Percentiles rank a stretch among this genome's conserved stretches.
Conservation (phyloP, 2,888 invertebrate species). For the Periphyllus acericola region DNA sequence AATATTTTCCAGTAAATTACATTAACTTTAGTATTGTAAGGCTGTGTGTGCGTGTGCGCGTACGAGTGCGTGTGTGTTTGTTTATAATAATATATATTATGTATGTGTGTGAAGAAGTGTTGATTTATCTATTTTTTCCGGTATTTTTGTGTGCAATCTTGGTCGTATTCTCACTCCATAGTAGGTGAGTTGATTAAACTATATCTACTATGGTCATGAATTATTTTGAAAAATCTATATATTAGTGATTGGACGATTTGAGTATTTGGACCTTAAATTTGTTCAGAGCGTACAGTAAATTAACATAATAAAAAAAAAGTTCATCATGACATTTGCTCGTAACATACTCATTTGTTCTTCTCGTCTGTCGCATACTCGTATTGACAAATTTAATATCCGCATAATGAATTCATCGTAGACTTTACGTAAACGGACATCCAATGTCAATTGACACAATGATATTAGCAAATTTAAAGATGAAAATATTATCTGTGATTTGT, state of each 20-base stretch:
- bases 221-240: background rate
- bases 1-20: background rate
- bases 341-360: background rate
- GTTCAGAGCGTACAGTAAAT: too few species aligned
- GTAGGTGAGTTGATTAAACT: background rate
- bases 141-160: slow-evolving; percentile 58
- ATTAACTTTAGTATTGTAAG: slow-evolving; percentile 27
- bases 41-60: background rate
- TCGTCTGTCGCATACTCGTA: background rate
- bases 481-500: background rate
- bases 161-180: slow-evolving; percentile 42
- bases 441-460: too few species aligned
- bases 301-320: background rate
- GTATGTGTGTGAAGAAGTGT: slow-evolving; percentile 1
- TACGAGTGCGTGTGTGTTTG: background rate
- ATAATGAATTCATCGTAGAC: background rate
- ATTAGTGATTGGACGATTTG: background rate
- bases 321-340: background rate
- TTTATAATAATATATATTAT: background rate
- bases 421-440: too few species aligned
- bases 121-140: slow-evolving; percentile 33
- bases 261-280: background rate
- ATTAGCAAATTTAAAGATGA: background rate
- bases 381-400: background rate
- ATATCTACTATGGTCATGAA: background rate